Base-by-base conservation (phyloP, 2,888 invertebrate species). In the Argynnis bischoffii region DNA sequence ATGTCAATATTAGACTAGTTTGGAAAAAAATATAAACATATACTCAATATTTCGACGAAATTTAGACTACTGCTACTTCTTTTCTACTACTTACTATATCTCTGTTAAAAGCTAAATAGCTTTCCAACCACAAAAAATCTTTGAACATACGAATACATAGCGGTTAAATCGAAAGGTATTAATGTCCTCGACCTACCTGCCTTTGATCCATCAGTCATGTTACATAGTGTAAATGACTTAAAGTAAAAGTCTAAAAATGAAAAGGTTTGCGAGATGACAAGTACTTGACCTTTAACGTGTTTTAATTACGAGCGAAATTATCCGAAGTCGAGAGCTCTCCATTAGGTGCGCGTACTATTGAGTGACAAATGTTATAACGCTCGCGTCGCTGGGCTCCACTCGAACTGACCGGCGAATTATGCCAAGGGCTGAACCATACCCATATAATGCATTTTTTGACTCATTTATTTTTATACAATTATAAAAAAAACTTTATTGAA, bases 341-440 rank as follows among this genome's bases (percentile, higher is more conserved):
- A 85, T 81, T 80, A 79, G 68, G 55, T 41, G 35, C 70, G 47
- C 13, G 59, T 70, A 68, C 77, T 35, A 18, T 71, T 70, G 85
- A 85, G 84, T 88, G 90, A 89, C 89, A 86, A 86, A 84, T 85
- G 84, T 86, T 85, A 77, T 80, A 80, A 77, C 79, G 76, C 75
- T 72, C 74, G 63, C 65, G 65, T 69, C 63, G 51, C 56, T 56
- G 67, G 67, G 54, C 83, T 83, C 79, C 71, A 79, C 72, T 72
- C 74, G 74, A 69, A 74, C 78, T 77, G 79, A 77, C 77, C 79
- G 76, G 53, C 54, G 63, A 63, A 67, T 71, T 64, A 55, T 26
- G 8, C 6, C 48, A 16, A 66, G 66, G 66, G 66, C 26, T 66
- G 66, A 35, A 35, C 66, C 54, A 60, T 48, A 48, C 55, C 13